These are phyloP conservation scores for Drosophila bocki DNA, from an alignment of 1,140 invertebrate genomes.

Conservation along the genomic window DNA sequence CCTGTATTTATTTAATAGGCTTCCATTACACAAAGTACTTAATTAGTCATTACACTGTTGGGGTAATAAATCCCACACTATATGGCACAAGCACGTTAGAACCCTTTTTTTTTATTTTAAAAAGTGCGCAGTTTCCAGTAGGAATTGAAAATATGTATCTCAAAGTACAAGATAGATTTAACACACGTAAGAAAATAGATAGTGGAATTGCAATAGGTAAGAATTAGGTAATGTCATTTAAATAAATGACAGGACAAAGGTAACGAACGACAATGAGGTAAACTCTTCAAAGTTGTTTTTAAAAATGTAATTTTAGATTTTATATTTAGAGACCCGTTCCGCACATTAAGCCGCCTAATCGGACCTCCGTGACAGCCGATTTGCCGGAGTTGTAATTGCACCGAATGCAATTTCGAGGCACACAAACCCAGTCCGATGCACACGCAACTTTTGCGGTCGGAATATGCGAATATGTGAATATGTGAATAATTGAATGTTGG, in stretches of 20 bases:
- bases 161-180: conserved; percentile 20
- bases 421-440: conserved; percentile 43
- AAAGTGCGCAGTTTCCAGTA: conserved; percentile 32
- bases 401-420: conserved; percentile 42
- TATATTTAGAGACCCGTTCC: conserved; percentile 52
- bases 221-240: conserved; percentile 11
- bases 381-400: conserved; percentile 32
- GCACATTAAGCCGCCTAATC: conserved; percentile 58
- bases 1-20: conserved; percentile 11
- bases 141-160: conserved; percentile 21
- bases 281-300: conserved; percentile 18
- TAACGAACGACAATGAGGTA: conserved; percentile 10
- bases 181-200: conserved; percentile 7
- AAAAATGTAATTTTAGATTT: conserved; percentile 25
- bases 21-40: conserved; percentile 16
- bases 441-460: conserved; percentile 30
- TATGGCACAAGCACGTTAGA: conserved; percentile 4
- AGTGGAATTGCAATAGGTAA: background rate
- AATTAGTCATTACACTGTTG: conserved; percentile 36
- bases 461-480: conserved; percentile 13
- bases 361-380: conserved; percentile 46
- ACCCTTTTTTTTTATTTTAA: conserved; percentile 1
- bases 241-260: conserved; percentile 24
- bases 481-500: conserved; percentile 15
- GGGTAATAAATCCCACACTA: conserved; percentile 48